These are phyloP conservation scores for Ceratina calcarata DNA, from an alignment of 1,140 invertebrate genomes.

Conservation along the genomic window DNA sequence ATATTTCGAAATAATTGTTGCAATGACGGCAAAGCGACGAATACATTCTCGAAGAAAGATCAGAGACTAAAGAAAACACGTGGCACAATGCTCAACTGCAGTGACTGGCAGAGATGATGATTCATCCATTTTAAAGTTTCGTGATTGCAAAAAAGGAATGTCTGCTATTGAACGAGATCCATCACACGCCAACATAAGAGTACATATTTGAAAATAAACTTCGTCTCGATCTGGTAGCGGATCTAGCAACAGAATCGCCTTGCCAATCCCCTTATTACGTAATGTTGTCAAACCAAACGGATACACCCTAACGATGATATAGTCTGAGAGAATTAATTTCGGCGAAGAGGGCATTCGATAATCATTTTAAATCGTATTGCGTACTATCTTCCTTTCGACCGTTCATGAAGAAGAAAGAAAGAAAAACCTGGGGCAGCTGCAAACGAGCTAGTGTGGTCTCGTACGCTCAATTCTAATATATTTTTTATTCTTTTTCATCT, in stretches of 20 bases:
- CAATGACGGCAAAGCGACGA: not conserved
- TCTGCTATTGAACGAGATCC: not conserved
- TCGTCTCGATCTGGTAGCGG: not conserved
- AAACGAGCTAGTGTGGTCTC: conserved; percentile 48
- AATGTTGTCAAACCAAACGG: conserved; percentile 56
- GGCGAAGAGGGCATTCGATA: not conserved
- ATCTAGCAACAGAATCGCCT: conserved; percentile 21
- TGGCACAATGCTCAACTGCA: not conserved
- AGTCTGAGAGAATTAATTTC: conserved; percentile 3
- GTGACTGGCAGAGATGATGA: conserved; percentile 28
- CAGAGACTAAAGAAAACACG: not conserved
- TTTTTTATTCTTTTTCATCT: conserved; percentile 3
- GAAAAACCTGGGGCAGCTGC: conserved; percentile 47
- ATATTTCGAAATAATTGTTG: not conserved
- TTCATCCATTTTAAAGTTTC: conserved; percentile 36
- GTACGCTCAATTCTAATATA: conserved; percentile 4
- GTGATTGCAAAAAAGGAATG: conserved; percentile 5
- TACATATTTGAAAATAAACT: not conserved
- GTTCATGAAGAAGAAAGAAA: not conserved
- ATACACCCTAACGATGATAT: conserved; percentile 13
- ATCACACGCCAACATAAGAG: too few relatives aligned
- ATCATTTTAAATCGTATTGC: conserved; percentile 16
- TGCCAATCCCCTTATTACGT: conserved; percentile 49
- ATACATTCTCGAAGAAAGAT: not conserved
- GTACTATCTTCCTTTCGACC: conserved; percentile 9